Evolutionary conservation across 2,888 invertebrate genomes (phyloP).

Genomic region (Anagyrus pseudococci): DNA sequence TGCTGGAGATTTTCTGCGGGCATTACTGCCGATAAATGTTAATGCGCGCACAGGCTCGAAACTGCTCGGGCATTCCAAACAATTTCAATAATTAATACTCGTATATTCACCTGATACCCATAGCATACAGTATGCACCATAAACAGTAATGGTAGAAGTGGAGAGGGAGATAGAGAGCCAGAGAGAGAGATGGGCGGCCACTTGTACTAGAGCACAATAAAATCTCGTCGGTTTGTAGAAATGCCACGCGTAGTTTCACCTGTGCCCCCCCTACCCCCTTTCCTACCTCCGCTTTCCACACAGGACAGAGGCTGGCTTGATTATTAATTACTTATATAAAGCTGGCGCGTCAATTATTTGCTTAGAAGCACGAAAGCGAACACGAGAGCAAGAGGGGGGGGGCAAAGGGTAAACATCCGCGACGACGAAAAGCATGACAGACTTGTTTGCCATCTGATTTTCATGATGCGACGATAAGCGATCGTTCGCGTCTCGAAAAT

Average conservation of each 20-base stretch:
- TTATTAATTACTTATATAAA: constrained; percentile 37
- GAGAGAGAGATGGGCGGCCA: no score
- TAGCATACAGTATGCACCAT: no score
- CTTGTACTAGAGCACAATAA: constrained; percentile 20
- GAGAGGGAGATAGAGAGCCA: no score
- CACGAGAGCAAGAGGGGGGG: no score
- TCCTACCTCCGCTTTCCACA: no score
- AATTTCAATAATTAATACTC: constrained; percentile 39
- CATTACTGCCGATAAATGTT: constrained; percentile 36
- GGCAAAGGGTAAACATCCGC: constrained; percentile 16
- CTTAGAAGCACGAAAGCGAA: constrained; percentile 15
- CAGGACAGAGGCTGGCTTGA: no score
- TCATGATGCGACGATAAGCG: neutral
- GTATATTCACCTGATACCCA: constrained; percentile 17
- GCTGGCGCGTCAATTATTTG: constrained; percentile 30
- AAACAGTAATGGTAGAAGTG: no score
- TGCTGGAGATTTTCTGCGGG: constrained; percentile 31
- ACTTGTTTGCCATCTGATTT: constrained; percentile 20
- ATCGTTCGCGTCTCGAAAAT: neutral
- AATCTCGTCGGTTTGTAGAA: constrained; percentile 30
- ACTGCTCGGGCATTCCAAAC: constrained; percentile 31
- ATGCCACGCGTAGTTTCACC: constrained; percentile 20
- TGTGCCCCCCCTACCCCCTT: no score
- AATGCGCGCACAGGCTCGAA: constrained; percentile 24
- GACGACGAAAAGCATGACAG: neutral